Conservation (phyloP, 1,140 invertebrate genomes). For the Rhynchophorus ferrugineus region DNA sequence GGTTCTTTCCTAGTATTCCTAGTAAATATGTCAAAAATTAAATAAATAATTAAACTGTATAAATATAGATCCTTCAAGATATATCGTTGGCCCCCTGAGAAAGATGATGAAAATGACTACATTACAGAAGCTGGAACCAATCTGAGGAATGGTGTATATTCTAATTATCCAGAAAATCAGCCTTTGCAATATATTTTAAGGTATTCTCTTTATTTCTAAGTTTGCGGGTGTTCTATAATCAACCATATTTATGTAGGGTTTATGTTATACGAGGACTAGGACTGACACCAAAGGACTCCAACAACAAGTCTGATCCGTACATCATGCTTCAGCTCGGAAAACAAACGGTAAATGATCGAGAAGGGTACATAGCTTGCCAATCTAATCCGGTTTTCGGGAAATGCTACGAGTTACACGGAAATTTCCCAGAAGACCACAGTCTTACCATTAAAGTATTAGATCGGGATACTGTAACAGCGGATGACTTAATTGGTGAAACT, state of each 20-base stretch:
- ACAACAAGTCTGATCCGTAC: slow-evolving; percentile 74
- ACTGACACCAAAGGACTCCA: slow-evolving; percentile 65
- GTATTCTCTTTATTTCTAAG: background rate
- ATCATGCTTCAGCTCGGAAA: slow-evolving; percentile 60
- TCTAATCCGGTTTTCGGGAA: slow-evolving; percentile 82
- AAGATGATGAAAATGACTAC: slow-evolving; percentile 41
- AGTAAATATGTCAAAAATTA: no score
- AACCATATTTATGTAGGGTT: slow-evolving; percentile 50
- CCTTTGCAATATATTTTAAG: slow-evolving; percentile 59
- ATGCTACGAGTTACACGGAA: slow-evolving; percentile 67
- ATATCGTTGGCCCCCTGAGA: slow-evolving; percentile 47
- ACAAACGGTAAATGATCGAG: slow-evolving; percentile 60
- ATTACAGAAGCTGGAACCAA: slow-evolving; percentile 42
- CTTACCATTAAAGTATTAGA: slow-evolving; percentile 70
- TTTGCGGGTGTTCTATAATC: no score
- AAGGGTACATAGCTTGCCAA: slow-evolving; percentile 68
- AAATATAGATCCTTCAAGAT: slow-evolving; percentile 40
- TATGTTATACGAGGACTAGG: slow-evolving; percentile 67
- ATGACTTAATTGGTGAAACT: slow-evolving; percentile 81
- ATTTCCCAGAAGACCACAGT: slow-evolving; percentile 65
- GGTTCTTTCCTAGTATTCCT: no score
- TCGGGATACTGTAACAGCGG: slow-evolving; percentile 57
- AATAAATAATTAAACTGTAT: no score
- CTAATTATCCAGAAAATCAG: slow-evolving; percentile 59
- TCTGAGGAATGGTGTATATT: slow-evolving; percentile 47